phyloP scores from a whole-genome alignment of 2,888 invertebrate species.

The Xestia xanthographa region DNA sequence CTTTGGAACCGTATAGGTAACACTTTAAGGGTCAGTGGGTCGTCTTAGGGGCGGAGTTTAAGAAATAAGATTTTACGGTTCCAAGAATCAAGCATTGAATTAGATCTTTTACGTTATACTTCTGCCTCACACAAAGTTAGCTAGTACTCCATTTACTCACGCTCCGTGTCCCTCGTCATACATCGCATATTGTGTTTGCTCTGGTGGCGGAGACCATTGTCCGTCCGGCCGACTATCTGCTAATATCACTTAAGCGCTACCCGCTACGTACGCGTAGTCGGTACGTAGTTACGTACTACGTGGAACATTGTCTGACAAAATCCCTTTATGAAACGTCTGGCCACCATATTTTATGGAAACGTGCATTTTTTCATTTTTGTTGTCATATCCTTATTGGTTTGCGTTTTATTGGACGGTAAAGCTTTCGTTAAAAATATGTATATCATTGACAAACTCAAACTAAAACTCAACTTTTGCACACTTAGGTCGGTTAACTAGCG shows the following conservation, averaged over 20 bases:
- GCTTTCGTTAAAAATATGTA: background rate
- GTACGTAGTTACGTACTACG: slow-evolving; percentile 33
- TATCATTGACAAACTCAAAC: no score
- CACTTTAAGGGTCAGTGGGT: no score
- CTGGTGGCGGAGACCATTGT: slow-evolving; percentile 70
- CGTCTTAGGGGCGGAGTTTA: no score
- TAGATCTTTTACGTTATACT: background rate
- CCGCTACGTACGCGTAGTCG: slow-evolving; percentile 29
- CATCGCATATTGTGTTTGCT: slow-evolving; percentile 82
- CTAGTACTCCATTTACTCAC: background rate
- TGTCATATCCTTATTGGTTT: background rate
- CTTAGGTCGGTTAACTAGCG: no score
- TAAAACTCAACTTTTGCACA: no score
- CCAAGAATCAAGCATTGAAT: background rate
- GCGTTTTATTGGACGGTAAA: no score
- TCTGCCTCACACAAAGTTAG: background rate
- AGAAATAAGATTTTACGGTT: background rate
- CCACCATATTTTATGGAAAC: slow-evolving; percentile 49
- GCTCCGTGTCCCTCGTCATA: slow-evolving; percentile 69
- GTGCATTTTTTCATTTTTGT: slow-evolving; percentile 21
- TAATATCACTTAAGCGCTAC: slow-evolving; percentile 75
- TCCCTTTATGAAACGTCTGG: slow-evolving; percentile 61
- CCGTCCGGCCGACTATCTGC: slow-evolving; percentile 71
- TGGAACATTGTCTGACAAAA: slow-evolving; percentile 65
- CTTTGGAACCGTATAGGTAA: background rate